Evolutionary conservation across 2,888 invertebrate genomes (phyloP), one percentile per base, ranked within the genome.

Genomic region (Catocala sponsa): DNA sequence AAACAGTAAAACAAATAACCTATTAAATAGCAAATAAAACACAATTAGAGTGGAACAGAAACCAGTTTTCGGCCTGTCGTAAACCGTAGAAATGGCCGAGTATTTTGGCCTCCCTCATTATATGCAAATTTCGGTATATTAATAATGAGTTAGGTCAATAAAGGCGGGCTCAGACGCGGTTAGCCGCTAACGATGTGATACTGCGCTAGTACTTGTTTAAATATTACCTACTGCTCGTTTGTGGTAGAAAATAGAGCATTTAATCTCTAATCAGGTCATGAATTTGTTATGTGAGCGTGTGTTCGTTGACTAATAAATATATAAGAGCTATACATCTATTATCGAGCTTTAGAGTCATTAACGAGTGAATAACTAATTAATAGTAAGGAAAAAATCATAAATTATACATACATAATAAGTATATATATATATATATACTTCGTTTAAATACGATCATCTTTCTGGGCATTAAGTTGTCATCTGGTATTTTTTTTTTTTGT

Each of bases 51-150:
- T 61, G 35, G 48, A 68, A 68, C 68, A 63, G 63, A 64, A 63
- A 57, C 59, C 33, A 25, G 52, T 55, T 78, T 67, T 59, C 60
- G 67, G 59, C 62, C 25, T 70, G 66, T 74, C 79, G 70, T 78
- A 74, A 81, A 81, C 74, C 76, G 77, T 77, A 77, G 78, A 80
- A 81, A 78, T 64, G 59, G 56, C 59, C 68, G 74, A 76, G 78
- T 74, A 80, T 82, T 87, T 84, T 73, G 82, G 79, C 77, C 70
- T 65, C 71, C 70, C 81, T 86, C 78, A 87, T 87, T 88, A 87
- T 78, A 88, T 88, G 88, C 82, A 86, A 88, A 88, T 87, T 81
- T 81, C 75, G 71, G 74, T 79, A 83, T 84, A 84, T 84, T 85
- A 84, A 83, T 85, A 85, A 85, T 84, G 82, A 85, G 76, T 77